These are phyloP conservation scores for Semnopithecus entellus DNA, from an alignment of 2,113 vertebrate species.

Conservation along the genomic window DNA sequence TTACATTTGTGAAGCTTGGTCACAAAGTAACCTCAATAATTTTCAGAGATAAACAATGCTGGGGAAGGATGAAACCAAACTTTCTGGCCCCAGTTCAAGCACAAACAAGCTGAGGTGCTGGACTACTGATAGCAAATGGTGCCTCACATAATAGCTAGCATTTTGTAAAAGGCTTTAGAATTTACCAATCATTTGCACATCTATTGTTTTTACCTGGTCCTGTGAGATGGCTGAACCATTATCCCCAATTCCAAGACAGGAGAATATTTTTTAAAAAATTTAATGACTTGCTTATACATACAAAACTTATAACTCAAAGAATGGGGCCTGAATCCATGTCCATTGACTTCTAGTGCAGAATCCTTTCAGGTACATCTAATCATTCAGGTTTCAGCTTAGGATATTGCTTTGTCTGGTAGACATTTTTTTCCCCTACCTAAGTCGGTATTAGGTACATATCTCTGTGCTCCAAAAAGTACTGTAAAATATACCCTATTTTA, in stretches of 20 bases:
- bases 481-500: neutral
- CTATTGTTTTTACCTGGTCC: neutral
- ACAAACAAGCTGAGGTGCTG: neutral
- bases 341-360: neutral
- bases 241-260: neutral
- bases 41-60: neutral
- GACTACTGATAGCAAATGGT: neutral
- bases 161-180: neutral
- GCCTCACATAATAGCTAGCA: neutral
- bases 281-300: neutral
- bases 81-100: neutral
- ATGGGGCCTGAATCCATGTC: neutral
- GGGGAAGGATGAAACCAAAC: neutral
- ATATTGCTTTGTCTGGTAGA: neutral
- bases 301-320: neutral
- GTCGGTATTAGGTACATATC: neutral
- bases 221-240: neutral
- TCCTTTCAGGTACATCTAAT: neutral
- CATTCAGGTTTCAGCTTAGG: neutral
- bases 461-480: neutral
- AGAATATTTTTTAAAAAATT: neutral
- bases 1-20: constrained; percentile 35
- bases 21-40: constrained; percentile 16
- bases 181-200: neutral
- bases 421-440: neutral